Percentiles rank a stretch among this genome's conserved stretches.
Conservation (phyloP, 1,140 invertebrate genomes). For the Neodiprion virginianus region DNA sequence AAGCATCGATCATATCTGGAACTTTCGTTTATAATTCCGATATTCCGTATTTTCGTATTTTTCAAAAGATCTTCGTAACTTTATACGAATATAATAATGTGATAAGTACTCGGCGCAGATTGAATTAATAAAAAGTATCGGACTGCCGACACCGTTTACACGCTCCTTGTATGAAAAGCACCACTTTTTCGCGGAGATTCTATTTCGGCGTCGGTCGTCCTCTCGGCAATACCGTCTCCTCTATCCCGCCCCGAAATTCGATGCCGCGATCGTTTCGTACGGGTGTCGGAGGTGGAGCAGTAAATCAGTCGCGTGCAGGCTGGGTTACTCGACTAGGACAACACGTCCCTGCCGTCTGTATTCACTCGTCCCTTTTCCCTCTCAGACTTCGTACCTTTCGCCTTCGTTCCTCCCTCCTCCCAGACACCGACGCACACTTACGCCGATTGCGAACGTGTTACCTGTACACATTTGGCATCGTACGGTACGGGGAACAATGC, state of each 20-base stretch:
- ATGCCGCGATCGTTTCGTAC: not conserved
- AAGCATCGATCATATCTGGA: no score
- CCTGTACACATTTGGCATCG: not conserved
- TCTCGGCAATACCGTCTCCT: no score
- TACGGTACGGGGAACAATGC: not conserved
- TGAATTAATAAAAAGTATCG: no score
- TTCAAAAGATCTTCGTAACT: no score
- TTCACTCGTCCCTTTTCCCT: not conserved
- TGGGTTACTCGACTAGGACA: slow-evolving; percentile 15
- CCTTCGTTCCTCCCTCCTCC: not conserved
- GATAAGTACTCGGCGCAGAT: no score
- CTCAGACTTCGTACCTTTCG: not conserved
- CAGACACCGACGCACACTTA: not conserved
- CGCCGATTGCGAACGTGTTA: not conserved
- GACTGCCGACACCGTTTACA: no score
- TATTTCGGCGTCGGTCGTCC: no score
- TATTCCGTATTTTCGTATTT: no score
- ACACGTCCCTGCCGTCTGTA: slow-evolving; percentile 22
- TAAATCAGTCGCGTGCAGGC: slow-evolving; percentile 20
- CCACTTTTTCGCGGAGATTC: no score
- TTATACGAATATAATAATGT: no score
- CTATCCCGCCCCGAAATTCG: not conserved
- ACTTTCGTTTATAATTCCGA: no score
- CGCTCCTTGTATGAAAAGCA: no score
- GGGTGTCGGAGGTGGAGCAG: not conserved